Conservation (phyloP, 1,140 invertebrate species). For the Papilio helenus region DNA sequence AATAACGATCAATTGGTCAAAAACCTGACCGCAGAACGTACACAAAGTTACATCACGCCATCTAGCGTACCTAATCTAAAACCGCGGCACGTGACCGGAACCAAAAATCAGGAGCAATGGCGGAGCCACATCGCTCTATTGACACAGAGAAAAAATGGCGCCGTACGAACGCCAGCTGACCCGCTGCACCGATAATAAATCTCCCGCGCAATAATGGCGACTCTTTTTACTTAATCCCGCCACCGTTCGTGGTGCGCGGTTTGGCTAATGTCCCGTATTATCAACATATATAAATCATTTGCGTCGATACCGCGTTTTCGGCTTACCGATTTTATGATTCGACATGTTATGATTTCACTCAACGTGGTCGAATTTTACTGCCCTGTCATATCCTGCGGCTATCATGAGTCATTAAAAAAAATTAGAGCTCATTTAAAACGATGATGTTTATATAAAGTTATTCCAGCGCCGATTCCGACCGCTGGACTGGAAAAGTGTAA, state of each 20-base stretch:
- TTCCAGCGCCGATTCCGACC: too few relatives aligned
- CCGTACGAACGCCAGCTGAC: conserved; percentile 50
- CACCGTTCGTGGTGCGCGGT: conserved; percentile 63
- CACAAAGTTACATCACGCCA: conserved; percentile 30
- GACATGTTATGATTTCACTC: conserved; percentile 44
- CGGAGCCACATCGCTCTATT: conserved; percentile 48
- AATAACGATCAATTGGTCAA: conserved; percentile 29
- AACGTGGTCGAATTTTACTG: background rate
- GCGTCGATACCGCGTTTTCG: conserved; percentile 63
- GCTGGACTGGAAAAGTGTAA: too few relatives aligned
- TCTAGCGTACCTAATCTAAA: conserved; percentile 36
- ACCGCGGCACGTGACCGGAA: conserved; percentile 47
- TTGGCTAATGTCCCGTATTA: conserved; percentile 68
- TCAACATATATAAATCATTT: conserved; percentile 73
- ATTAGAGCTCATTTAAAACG: background rate
- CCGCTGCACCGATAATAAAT: conserved; percentile 63
- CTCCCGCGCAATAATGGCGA: conserved; percentile 62
- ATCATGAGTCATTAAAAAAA: background rate
- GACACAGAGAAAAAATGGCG: conserved; percentile 50
- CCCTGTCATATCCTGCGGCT: conserved; percentile 5
- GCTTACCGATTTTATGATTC: conserved; percentile 55
- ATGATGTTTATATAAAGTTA: background rate
- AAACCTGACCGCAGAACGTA: conserved; percentile 25
- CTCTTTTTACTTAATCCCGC: conserved; percentile 74
- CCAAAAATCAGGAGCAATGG: conserved; percentile 41